Base-by-base conservation (phyloP, 92 coral and sea anemone genomes). In the Zoanthus gigantus region DNA sequence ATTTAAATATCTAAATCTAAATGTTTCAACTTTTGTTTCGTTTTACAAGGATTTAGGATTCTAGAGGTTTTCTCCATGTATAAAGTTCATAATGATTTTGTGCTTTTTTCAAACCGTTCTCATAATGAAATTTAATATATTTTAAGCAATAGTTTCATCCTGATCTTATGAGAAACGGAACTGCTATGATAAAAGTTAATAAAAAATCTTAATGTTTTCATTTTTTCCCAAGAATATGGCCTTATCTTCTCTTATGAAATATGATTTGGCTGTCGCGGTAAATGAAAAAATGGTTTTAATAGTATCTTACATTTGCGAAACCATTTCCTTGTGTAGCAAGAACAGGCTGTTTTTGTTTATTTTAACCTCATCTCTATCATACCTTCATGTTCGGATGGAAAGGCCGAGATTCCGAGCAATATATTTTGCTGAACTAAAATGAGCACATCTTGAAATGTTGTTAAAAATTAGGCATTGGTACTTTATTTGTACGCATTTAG, bases 281-380 rank as follows among this genome's bases (percentile, higher is more conserved):
- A 57, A 30, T 9, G 81, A 16, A 76, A 63, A 52, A 52, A 50
- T 76, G 18, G 47, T 77, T 32, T 52, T 52, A 66, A 77, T 77
- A 77, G 23, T 77, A 77, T 77, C 82, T 77, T 77, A 16, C 10
- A 2, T 9, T 30, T 76, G 10, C 80, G 30, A 28, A 31, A 56
- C 7, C 34, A 77, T 48, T 32, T 77, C 14, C 23, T 72, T 32
- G 44, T 54, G 29, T 31, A 52, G 31, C 54, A 3, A 54, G 15
- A 54, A 77, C 82, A 77, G 44, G 15, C 7, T 63, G 46, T 53
- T 77, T 53, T 65, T 60, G 42, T 48, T 37, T 37, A 37, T 77
- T 54, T 30, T 31, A 16, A 56, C 23, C 65, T 53, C 53, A 53
- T 30, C 45, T 54, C 47, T 8, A 30, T 16, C 54, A 46, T 75